Evolutionary conservation across 2,888 invertebrate species (phyloP).

Genomic region (Trachelus tabidus): DNA sequence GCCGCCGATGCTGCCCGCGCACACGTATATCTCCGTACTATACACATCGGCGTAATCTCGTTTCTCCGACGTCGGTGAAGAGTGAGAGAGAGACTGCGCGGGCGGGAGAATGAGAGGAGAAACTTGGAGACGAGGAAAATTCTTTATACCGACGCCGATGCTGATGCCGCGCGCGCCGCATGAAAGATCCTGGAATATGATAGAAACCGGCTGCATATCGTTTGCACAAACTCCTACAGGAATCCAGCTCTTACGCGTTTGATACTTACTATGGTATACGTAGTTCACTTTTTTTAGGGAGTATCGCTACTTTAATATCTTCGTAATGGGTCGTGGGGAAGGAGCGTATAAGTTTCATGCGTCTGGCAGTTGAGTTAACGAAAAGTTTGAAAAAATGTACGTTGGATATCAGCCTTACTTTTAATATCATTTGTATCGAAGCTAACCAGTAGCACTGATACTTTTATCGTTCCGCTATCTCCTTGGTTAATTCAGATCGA

Average conservation of each 20-base stretch:
- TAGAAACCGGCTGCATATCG: slow-evolving; percentile 5
- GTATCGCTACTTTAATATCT: background rate
- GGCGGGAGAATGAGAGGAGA: slow-evolving; percentile 36
- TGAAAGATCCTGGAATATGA: slow-evolving; percentile 13
- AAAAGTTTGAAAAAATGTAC: background rate
- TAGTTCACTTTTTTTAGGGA: background rate
- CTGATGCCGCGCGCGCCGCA: background rate
- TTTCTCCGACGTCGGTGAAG: slow-evolving; percentile 33
- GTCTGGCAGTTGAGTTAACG: background rate
- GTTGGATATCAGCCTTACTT: background rate
- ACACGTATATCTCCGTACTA: slow-evolving; percentile 29
- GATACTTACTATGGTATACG: background rate
- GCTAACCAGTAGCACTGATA: background rate
- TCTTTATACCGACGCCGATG: slow-evolving; percentile 43
- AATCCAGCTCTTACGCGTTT: background rate
- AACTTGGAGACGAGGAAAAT: slow-evolving; percentile 32
- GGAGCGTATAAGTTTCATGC: background rate
- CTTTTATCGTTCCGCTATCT: background rate
- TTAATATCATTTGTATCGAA: background rate
- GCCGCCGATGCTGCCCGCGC: slow-evolving; percentile 38
- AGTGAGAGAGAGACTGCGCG: slow-evolving; percentile 24
- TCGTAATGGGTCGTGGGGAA: background rate
- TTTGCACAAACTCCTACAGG: slow-evolving; percentile 1
- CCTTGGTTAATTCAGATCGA: background rate
- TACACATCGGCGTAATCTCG: slow-evolving; percentile 54